A percentile compares a stretch with the other conserved stretches of the same genome.
Conservation (phyloP, 2,888 invertebrate species). For the Pegoplata infirma region DNA sequence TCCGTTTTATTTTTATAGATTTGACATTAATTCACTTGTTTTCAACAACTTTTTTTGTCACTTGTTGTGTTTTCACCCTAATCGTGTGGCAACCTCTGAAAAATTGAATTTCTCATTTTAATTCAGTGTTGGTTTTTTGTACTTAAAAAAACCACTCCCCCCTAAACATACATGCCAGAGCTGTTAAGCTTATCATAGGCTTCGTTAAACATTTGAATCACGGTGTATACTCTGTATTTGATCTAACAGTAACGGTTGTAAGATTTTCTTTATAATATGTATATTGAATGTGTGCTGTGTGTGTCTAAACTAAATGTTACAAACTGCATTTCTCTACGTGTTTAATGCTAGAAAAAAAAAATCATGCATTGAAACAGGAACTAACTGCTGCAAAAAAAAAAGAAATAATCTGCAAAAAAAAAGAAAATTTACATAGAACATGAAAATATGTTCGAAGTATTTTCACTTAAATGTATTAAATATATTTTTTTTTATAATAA, state of each 20-base stretch:
- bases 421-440: slow-evolving; percentile 22
- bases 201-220: slow-evolving; percentile 55
- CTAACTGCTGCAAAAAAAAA: slow-evolving; percentile 6
- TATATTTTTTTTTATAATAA: too few species aligned
- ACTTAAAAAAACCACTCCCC: neutral
- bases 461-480: slow-evolving; percentile 21
- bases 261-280: slow-evolving; percentile 34
- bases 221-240: neutral
- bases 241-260: slow-evolving; percentile 21
- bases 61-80: too few species aligned
- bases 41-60: too few species aligned
- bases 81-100: neutral
- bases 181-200: slow-evolving; percentile 58
- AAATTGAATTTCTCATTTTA: neutral
- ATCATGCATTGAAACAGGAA: slow-evolving; percentile 24
- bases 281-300: neutral
- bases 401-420: slow-evolving; percentile 13
- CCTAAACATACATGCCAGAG: neutral
- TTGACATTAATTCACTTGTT: too few species aligned
- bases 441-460: slow-evolving; percentile 24
- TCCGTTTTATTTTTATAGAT: too few species aligned
- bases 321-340: slow-evolving; percentile 49
- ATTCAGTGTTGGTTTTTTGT: neutral
- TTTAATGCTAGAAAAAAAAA: slow-evolving; percentile 19
- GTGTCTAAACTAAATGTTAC: slow-evolving; percentile 41